Base-by-base conservation (phyloP, 2,888 invertebrate genomes). In the Calameuta pallipes region DNA sequence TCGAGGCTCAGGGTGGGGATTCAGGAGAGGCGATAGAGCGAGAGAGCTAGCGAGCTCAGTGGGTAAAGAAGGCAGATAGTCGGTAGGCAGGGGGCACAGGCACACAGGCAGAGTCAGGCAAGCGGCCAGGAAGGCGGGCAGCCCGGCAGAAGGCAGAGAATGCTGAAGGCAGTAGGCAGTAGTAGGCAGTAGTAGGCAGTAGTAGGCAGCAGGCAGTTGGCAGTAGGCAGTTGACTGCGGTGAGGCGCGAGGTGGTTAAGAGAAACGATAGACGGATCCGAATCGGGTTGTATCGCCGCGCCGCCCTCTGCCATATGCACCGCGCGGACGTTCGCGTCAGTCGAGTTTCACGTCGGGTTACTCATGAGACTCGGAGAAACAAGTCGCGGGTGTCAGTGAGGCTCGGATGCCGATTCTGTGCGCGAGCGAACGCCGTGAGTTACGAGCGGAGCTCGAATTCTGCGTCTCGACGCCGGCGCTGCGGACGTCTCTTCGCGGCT, bases 1-100 rank as follows among this genome's bases (percentile, higher is more conserved):
- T 23, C 36, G 75, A 15, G 75, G 23, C 33, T 6, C 4, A 74
- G 56, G n/a, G 36, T 34, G 36, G 30, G 75, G 56, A 23, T 31
- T 31, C 12, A 4, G 69, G 69, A 33, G 69, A 31, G 69, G 75
- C 41, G 75, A 69, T 4, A 75, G 75, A 75, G 75, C 36, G 75
- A 75, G 75, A 75, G 75, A 69, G 56, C n/a, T 0, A 37, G 75
- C 31, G 75, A 75, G 69, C 23, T 69, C 11, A 0, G 15, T 9
- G 31, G 71, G 71, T 71, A 33, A 33, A 33, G 33, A 30, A 71
- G 71, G 31, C 71, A 33, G 31, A 31, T 71, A 31, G 71, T 71
- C 9, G 71, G 33, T 23, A 56, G 23, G 41, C 41, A 56, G 41
- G 41, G 33, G 33, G 33, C 41, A 41, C 41, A 36, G 36, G 36